These are phyloP conservation scores for Pedetes capensis DNA, from an alignment of 2,113 vertebrate genomes.

Conservation along the genomic window DNA sequence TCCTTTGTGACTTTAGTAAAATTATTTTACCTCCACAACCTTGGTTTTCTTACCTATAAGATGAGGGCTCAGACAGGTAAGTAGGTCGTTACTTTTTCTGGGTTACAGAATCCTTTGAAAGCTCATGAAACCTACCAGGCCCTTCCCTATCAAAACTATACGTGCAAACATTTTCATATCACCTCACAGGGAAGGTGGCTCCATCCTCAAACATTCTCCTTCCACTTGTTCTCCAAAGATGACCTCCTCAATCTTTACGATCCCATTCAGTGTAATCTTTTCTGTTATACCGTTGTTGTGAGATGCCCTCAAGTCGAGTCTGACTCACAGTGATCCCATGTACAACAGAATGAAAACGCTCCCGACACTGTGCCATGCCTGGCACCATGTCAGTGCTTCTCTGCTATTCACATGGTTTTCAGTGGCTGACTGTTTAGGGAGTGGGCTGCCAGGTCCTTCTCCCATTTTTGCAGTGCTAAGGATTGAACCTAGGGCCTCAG, in stretches of 20 bases:
- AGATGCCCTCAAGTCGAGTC: too few relatives aligned
- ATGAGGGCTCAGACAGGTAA: background rate
- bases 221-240: background rate
- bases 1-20: background rate
- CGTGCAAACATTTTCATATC: background rate
- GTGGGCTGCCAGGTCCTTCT: too few relatives aligned
- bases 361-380: too few relatives aligned
- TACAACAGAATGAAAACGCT: too few relatives aligned
- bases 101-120: background rate
- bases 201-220: fast-evolving
- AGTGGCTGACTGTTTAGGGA: too few relatives aligned
- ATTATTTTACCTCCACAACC: background rate
- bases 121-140: background rate
- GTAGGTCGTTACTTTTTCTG: background rate
- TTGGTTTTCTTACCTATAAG: background rate
- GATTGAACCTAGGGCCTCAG: too few relatives aligned
- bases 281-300: too few relatives aligned
- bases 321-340: too few relatives aligned
- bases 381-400: too few relatives aligned
- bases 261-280: background rate
- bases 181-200: background rate
- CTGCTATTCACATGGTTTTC: too few relatives aligned
- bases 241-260: background rate
- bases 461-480: too few relatives aligned
- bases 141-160: background rate